A percentile compares a stretch with the other conserved stretches of the same genome.
These are phyloP conservation scores for Hyles lineata DNA, from an alignment of 2,888 invertebrate species.

Conservation along the genomic window DNA sequence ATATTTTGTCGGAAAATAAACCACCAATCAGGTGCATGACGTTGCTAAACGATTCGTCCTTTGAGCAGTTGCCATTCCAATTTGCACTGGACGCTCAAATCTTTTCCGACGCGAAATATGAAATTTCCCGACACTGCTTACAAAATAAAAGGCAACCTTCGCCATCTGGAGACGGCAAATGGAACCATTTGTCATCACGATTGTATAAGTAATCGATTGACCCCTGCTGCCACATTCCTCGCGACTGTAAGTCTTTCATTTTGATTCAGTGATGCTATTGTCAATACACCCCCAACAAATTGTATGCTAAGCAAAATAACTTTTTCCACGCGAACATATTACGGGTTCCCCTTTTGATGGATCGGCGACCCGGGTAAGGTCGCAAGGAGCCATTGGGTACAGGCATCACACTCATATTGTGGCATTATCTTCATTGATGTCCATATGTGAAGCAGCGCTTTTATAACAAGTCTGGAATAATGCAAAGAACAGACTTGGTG, in stretches of 20 bases:
- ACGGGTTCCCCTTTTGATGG: slow-evolving; percentile 17
- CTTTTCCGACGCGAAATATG: slow-evolving; percentile 48
- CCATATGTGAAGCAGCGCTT: neutral
- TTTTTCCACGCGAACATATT: slow-evolving; percentile 4
- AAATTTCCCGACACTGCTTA: slow-evolving; percentile 46
- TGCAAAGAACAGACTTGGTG: too few species aligned
- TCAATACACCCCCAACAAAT: slow-evolving; percentile 38
- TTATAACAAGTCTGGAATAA: too few species aligned
- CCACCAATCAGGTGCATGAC: slow-evolving; percentile 30
- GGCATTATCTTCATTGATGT: neutral
- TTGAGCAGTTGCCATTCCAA: slow-evolving; percentile 49
- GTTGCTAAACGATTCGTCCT: slow-evolving; percentile 41
- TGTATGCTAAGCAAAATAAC: slow-evolving; percentile 18
- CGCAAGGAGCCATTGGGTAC: slow-evolving; percentile 15
- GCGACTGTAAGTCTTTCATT: slow-evolving; percentile 57
- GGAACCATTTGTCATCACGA: slow-evolving; percentile 63
- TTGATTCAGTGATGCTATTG: slow-evolving; percentile 45
- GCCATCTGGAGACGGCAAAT: slow-evolving; percentile 57
- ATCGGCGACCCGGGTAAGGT: slow-evolving; percentile 7
- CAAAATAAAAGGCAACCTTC: slow-evolving; percentile 54
- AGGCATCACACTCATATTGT: slow-evolving; percentile 12
- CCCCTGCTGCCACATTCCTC: slow-evolving; percentile 47
- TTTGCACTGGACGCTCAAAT: slow-evolving; percentile 47
- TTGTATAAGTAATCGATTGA: slow-evolving; percentile 58
- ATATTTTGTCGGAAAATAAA: neutral